Percentiles rank a stretch among this genome's conserved stretches.
phyloP scores from a whole-genome alignment of 37 sponge, comb jelly and placozoan genomes.

The Bolinopsis microptera region DNA sequence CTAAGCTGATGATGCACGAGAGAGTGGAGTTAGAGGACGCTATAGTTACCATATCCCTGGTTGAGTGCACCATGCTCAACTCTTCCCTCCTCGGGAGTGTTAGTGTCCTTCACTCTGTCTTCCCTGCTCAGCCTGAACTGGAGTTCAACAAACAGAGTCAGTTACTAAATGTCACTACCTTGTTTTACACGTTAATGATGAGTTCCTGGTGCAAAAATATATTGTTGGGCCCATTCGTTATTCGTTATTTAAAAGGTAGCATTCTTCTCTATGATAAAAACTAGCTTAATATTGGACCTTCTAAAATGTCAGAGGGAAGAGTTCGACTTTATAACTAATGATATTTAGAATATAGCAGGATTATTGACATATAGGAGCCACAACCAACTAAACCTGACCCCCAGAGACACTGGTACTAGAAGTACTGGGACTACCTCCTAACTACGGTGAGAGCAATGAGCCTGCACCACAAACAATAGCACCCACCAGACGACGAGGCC shows the following conservation, averaged over 20 bases:
- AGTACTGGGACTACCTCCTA: conserved; percentile 24
- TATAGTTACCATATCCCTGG: conserved; percentile 74
- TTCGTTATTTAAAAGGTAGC: too few species aligned
- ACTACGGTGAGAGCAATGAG: not conserved
- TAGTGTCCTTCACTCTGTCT: conserved; percentile 80
- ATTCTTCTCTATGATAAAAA: too few species aligned
- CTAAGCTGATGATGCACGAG: conserved; percentile 77
- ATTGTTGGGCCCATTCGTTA: too few species aligned
- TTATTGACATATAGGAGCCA: too few species aligned
- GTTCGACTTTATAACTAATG: too few species aligned
- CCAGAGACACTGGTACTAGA: conserved; percentile 40
- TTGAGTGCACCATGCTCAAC: conserved; percentile 90
- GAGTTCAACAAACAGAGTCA: conserved; percentile 80
- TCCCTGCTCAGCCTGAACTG: conserved; percentile 78
- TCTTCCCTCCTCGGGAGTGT: conserved; percentile 79
- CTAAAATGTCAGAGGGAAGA: too few species aligned
- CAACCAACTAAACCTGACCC: not conserved
- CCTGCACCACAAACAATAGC: not conserved
- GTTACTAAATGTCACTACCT: too few species aligned
- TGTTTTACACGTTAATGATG: too few species aligned
- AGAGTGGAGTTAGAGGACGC: conserved; percentile 81
- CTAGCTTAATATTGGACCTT: too few species aligned
- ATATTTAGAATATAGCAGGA: too few species aligned
- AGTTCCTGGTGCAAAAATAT: too few species aligned
- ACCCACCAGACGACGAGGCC: too few species aligned